phyloP scores from a whole-genome alignment of 2,113 vertebrate genomes.

The Eulemur rufifrons region DNA sequence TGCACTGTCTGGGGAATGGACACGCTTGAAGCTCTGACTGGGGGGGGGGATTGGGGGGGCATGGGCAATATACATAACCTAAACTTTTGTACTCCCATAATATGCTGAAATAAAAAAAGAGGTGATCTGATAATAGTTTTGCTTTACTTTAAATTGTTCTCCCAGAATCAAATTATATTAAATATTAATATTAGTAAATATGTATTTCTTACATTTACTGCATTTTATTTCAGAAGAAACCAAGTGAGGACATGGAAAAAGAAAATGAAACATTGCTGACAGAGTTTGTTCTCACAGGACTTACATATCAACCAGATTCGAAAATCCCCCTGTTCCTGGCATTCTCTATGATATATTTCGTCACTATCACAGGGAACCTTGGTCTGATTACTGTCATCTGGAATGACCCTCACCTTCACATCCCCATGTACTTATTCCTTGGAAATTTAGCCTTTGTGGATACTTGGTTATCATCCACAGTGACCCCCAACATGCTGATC shows the following conservation, averaged over 20 bases:
- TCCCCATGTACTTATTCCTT: constrained; percentile 82
- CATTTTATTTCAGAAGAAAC: background rate
- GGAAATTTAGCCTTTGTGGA: constrained; percentile 79
- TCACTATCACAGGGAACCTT: constrained; percentile 71
- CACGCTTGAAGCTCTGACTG: too few relatives aligned
- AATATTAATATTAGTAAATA: background rate
- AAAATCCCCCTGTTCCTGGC: background rate
- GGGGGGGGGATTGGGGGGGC: too few relatives aligned
- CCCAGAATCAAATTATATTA: background rate
- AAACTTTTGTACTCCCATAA: too few relatives aligned
- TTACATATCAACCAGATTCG: background rate
- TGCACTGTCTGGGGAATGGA: too few relatives aligned
- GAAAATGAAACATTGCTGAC: background rate
- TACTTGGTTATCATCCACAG: constrained; percentile 75
- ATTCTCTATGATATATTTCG: background rate
- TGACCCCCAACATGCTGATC: background rate
- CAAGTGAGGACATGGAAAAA: background rate
- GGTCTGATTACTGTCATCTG: constrained; percentile 71
- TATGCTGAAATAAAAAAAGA: too few relatives aligned
- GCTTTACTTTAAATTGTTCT: background rate
- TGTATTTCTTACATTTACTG: background rate
- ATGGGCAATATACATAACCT: too few relatives aligned
- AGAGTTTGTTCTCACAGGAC: constrained; percentile 28
- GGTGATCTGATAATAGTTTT: background rate
- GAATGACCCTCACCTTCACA: constrained; percentile 67